A percentile compares a stretch with the other conserved stretches of the same genome.
These are phyloP conservation scores for Rhea pennata DNA, from an alignment of 2,113 vertebrate genomes.

Conservation along the genomic window DNA sequence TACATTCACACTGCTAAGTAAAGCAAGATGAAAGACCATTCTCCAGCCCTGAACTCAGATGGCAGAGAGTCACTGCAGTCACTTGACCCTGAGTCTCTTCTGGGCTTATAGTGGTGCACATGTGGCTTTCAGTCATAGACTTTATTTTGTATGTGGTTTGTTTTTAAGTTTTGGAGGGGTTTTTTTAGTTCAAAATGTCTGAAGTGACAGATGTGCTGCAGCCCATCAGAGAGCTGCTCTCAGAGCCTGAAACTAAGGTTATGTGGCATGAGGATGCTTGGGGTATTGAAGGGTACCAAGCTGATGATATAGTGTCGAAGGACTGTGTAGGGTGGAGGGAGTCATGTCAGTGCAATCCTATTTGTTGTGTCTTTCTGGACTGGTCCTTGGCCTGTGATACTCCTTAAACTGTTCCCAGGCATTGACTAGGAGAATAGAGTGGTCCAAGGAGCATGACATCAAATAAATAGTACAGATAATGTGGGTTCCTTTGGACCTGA, in stretches of 20 bases:
- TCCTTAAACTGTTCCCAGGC: background rate
- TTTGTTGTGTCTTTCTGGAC: background rate
- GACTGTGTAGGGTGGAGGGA: background rate
- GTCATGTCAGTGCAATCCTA: background rate
- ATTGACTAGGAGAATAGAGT: background rate
- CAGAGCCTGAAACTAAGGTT: background rate
- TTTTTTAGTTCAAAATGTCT: background rate
- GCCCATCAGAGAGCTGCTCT: background rate
- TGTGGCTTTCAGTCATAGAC: background rate
- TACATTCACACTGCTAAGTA: background rate
- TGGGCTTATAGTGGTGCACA: background rate
- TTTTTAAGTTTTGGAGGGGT: background rate
- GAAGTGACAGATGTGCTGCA: background rate
- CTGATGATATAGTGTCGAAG: background rate
- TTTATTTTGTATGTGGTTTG: background rate
- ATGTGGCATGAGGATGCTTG: background rate
- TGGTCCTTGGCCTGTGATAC: background rate
- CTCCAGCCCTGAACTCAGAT: background rate
- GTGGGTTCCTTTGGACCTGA: background rate
- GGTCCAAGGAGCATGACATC: background rate
- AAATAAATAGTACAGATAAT: background rate
- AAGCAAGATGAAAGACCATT: background rate
- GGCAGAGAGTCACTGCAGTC: background rate
- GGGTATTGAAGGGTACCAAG: rapidly evolving
- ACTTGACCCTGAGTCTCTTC: background rate